Conservation (phyloP, 2,888 invertebrate species). For the Sinodicranocentrus sp. region DNA sequence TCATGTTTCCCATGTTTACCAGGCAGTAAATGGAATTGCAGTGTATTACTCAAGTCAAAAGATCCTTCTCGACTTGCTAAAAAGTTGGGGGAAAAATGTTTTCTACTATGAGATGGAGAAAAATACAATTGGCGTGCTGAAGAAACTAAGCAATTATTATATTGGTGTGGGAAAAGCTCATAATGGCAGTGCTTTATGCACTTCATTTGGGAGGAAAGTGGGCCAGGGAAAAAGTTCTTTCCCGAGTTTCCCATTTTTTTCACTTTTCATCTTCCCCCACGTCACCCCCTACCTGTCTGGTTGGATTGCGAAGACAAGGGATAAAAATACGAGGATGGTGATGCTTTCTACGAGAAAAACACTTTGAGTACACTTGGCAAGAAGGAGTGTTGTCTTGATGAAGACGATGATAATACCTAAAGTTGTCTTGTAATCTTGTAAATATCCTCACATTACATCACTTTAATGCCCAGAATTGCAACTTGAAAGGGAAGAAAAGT, state of each 20-base stretch:
- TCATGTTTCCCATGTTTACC: background rate
- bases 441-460: constrained; percentile 12
- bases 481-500: background rate
- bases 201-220: constrained; percentile 11
- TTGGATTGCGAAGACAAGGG: no score
- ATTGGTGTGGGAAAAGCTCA: background rate
- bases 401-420: constrained; percentile 8
- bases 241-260: background rate
- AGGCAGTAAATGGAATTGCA: constrained; percentile 4
- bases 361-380: background rate
- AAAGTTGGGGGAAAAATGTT: background rate
- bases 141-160: background rate
- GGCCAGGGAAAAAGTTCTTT: background rate
- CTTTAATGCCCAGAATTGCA: background rate
- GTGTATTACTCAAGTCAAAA: background rate
- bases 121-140: background rate
- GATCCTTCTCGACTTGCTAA: background rate
- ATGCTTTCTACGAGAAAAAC: background rate
- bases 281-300: background rate
- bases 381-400: background rate
- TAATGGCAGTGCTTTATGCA: background rate
- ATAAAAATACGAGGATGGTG: no score
- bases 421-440: constrained; percentile 12
- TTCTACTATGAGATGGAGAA: background rate
- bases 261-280: background rate